phyloP scores from a whole-genome alignment of 2,888 invertebrate species.

The Pseudolycoriella hygida region DNA sequence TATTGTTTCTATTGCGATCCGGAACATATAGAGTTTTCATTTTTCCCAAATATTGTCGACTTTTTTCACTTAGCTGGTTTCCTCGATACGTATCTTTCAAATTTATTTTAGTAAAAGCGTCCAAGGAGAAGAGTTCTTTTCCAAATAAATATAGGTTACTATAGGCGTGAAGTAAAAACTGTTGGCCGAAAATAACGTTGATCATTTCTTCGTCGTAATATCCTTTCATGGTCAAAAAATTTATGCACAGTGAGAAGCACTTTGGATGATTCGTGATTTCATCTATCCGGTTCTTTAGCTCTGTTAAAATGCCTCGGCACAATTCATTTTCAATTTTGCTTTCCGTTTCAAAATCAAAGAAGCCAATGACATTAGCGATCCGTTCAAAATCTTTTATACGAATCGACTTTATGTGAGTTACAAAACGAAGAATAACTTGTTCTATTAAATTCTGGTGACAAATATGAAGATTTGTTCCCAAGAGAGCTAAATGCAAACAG shows the following conservation, averaged over 20 bases:
- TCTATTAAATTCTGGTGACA: conserved; percentile 31
- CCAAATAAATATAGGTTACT: conserved; percentile 31
- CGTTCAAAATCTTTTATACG: conserved; percentile 64
- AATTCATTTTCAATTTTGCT: conserved; percentile 31
- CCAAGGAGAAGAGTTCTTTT: conserved; percentile 43
- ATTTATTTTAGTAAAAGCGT: conserved; percentile 33
- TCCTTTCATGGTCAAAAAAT: conserved; percentile 38
- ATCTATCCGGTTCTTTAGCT: conserved; percentile 33
- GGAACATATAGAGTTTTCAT: conserved; percentile 41
- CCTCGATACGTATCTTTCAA: conserved; percentile 31
- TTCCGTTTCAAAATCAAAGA: conserved; percentile 39
- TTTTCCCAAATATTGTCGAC: conserved; percentile 36
- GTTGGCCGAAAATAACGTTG: conserved; percentile 34
- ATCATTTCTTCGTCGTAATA: conserved; percentile 42
- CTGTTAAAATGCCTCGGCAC: conserved; percentile 26
- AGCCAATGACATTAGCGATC: conserved; percentile 39
- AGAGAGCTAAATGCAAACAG: conserved; percentile 45
- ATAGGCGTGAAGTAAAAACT: conserved; percentile 37
- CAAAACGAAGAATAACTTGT: conserved; percentile 34
- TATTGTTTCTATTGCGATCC: conserved; percentile 30
- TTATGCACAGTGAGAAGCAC: conserved; percentile 39
- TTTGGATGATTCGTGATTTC: conserved; percentile 42
- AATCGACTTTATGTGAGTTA: conserved; percentile 28
- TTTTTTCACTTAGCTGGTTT: conserved; percentile 32
- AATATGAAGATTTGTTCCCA: conserved; percentile 35